Conservation (phyloP, 2,888 invertebrate genomes). For the Incurvaria masculella region DNA sequence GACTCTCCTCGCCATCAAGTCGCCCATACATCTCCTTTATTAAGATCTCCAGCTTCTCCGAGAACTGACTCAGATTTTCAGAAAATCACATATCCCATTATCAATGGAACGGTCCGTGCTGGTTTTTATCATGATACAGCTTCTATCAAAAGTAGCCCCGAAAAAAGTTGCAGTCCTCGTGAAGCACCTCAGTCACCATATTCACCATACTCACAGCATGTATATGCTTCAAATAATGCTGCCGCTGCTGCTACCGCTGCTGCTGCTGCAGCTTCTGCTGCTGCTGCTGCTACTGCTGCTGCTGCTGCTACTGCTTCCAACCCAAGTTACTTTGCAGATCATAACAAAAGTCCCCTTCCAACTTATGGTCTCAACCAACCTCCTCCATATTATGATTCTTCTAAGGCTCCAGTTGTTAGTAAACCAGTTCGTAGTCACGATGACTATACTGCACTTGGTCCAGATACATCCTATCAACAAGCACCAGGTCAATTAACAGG, state of each 20-base stretch:
- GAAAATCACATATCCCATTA: constrained; percentile 65
- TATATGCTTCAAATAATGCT: constrained; percentile 39
- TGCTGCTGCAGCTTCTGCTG: constrained; percentile 7
- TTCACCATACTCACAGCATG: constrained; percentile 46
- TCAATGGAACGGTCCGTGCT: constrained; percentile 81
- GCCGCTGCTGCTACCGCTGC: too few relatives aligned
- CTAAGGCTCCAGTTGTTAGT: constrained; percentile 39
- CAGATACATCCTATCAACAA: constrained; percentile 54
- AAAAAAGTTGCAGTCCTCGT: constrained; percentile 79
- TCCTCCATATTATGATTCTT: constrained; percentile 60
- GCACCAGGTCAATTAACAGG: constrained; percentile 38
- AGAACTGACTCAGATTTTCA: constrained; percentile 68
- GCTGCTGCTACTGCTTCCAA: constrained; percentile 39
- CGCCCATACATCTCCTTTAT: constrained; percentile 69
- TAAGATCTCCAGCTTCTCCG: constrained; percentile 76
- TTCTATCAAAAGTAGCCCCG: constrained; percentile 80
- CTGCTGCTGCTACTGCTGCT: too few relatives aligned
- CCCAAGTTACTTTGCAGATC: constrained; percentile 43
- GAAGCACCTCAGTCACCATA: constrained; percentile 60
- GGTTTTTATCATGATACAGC: constrained; percentile 88
- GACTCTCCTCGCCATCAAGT: constrained; percentile 73
- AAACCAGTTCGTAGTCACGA: constrained; percentile 53
- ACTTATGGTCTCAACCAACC: constrained; percentile 46
- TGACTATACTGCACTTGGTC: constrained; percentile 53
- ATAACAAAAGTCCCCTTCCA: constrained; percentile 44